Base-by-base conservation (phyloP, 1,140 invertebrate species). In the Trichoplusia ni region DNA sequence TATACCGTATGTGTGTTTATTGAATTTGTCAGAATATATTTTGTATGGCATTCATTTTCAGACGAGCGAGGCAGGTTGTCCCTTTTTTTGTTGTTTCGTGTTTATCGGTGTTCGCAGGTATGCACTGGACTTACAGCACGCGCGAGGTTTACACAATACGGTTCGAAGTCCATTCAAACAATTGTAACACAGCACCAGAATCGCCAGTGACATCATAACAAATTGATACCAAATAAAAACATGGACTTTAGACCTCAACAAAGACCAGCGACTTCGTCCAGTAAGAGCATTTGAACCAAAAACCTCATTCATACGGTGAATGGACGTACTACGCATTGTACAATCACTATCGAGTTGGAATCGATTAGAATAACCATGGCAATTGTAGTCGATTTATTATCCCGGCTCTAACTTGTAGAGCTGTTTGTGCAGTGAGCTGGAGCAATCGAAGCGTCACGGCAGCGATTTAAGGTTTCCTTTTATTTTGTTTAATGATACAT, bases 91-190 rank as follows among this genome's bases (percentile, higher is more conserved):
- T n/a, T n/a, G n/a, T n/a, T n/a, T n/a, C n/a, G n/a, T n/a, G n/a
- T n/a, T n/a, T n/a, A n/a, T 13, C 1, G 11, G n/a, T 4, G 11
- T 27, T 37, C 33, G 33, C 33, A 2, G 33, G 11, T 11, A 9
- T 56, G 29, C 11, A 40, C 53, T 35, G 8, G 51, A 46, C 11
- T 13, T 53, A 37, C 23, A 47, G 16, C 59, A 25, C 44, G 31
- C 25, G 56, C 37, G 42, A 51, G 51, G 27, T 38, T 37, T 56
- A 46, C 29, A 81, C 79, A 81, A 79, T 76, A 38, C 4, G 25
- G 76, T 54, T 9, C 78, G 70, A 81, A 84, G 81, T 84, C 74
- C 81, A 71, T 47, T 44, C 21, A 16, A 42, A 33, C 74, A 82
- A 84, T 82, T 81, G 76, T 74, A 60, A 27, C 13, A 40, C 37